phyloP scores from a whole-genome alignment of 2,888 invertebrate species.

The Epicampocera succincta region DNA sequence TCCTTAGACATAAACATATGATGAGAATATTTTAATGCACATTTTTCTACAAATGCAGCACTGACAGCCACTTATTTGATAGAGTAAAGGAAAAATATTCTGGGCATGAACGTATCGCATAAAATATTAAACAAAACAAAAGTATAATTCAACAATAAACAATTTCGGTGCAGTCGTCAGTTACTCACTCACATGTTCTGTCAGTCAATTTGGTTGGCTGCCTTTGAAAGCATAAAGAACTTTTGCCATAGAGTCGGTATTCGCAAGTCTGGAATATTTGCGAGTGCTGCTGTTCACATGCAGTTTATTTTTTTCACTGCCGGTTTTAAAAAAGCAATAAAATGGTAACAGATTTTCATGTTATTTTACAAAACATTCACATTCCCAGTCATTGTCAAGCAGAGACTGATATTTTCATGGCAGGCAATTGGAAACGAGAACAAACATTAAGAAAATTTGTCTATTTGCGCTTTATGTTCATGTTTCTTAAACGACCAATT shows the following conservation, averaged over 20 bases:
- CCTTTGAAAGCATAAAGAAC: slow-evolving; percentile 21
- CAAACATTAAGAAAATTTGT: slow-evolving; percentile 44
- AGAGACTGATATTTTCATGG: neutral
- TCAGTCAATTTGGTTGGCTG: slow-evolving; percentile 37
- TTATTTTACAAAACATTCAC: neutral
- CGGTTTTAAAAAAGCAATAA: slow-evolving; percentile 33
- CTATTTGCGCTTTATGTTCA: slow-evolving; percentile 45
- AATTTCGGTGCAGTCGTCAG: slow-evolving; percentile 42
- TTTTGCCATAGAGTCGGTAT: slow-evolving; percentile 23
- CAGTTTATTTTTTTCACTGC: neutral
- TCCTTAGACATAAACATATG: slow-evolving; percentile 45
- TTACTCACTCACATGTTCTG: slow-evolving; percentile 18
- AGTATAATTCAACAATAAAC: slow-evolving; percentile 38
- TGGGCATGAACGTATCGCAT: slow-evolving; percentile 51
- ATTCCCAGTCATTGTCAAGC: neutral
- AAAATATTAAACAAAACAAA: slow-evolving; percentile 46
- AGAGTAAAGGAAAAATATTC: slow-evolving; percentile 31
- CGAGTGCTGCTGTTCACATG: slow-evolving; percentile 3
- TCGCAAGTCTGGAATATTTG: slow-evolving; percentile 17
- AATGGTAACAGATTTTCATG: slow-evolving; percentile 49
- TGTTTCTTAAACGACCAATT: slow-evolving; percentile 61
- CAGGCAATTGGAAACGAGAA: slow-evolving; percentile 8
- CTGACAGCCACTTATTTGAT: slow-evolving; percentile 31
- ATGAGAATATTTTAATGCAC: slow-evolving; percentile 20
- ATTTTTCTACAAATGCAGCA: slow-evolving; percentile 26